Base-by-base conservation (phyloP, 2,888 invertebrate species). In the Cryptophagus acutangulus region DNA sequence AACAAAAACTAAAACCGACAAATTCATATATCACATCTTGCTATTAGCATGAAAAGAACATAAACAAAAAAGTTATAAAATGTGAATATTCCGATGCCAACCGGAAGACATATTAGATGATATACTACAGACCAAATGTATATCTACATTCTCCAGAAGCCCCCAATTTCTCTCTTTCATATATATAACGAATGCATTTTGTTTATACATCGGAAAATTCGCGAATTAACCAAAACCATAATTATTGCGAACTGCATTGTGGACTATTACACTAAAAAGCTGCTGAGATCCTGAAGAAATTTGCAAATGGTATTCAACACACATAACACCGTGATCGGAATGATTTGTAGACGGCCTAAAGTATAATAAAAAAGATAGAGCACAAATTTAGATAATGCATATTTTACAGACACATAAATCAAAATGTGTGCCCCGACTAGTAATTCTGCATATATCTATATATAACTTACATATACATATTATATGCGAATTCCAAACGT, bases 301-400 rank as follows among this genome's bases (percentile, higher is more conserved):
- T 16, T 26, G 26, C 44, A 38, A 33, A 36, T 41, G 40, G 49
- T 53, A 54, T 57, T 54, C 51, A 44, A 43, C 51, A 52, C 54
- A 57, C 52, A 55, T 55, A 55, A 55, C 51, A 55, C 55, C 52
- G 55, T 55, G 60, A 58, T 58, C 55, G 52, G 51, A 55, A 58
- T 66, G 66, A 67, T 68, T 68, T 67, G 63, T 61, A 54, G 58
- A 43, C 56, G 51, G 55, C 60, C 64, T 58, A 60, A 61, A 64
- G 62, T 62, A 62, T 60, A 64, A 68, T 67, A 67, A 69, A 67
- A 67, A 66, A 67, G 66, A 67, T 62, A 58, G 62, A 66, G 61
- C 66, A 59, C 66, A 65, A 68, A 68, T 68, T 69, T 65, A 66
- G 66, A 66, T 67, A 68, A 67, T 68, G 67, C 66, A 67, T 67